Conservation (phyloP, 2,888 invertebrate genomes). For the Tipula vernalis region DNA sequence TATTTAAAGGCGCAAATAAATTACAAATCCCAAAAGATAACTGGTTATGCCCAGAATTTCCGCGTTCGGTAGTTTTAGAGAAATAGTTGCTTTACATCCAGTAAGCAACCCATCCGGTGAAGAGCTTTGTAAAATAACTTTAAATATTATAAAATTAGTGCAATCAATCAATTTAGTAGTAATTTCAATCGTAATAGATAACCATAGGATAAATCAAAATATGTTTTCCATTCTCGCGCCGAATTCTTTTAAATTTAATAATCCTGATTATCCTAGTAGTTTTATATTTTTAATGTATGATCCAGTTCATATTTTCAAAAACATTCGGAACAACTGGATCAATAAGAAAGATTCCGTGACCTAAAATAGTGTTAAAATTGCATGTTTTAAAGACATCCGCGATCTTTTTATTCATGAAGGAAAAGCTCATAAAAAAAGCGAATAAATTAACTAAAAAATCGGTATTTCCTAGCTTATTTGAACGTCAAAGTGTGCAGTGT, state of each 20-base stretch:
- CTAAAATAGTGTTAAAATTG: not conserved
- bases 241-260: not conserved
- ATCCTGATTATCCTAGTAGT: not conserved
- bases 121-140: not conserved
- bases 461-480: not conserved
- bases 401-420: not conserved
- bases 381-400: too few relatives aligned
- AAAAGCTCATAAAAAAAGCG: not conserved
- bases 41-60: not conserved
- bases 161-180: not conserved
- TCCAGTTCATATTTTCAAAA: not conserved
- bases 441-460: not conserved
- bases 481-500: not conserved
- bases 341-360: not conserved
- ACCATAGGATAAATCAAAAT: not conserved
- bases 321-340: constrained; percentile 5
- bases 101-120: not conserved
- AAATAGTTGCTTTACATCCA: not conserved
- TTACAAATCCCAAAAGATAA: not conserved
- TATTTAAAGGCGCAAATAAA: constrained; percentile 7
- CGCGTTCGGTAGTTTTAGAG: not conserved
- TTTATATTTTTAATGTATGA: not conserved
- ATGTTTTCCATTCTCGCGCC: too few relatives aligned
- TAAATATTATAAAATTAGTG: not conserved
- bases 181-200: not conserved